A percentile compares a stretch with the other conserved stretches of the same genome.
These are phyloP conservation scores for Epinephelus lanceolatus DNA, from an alignment of 2,113 vertebrate genomes.

Conservation along the genomic window DNA sequence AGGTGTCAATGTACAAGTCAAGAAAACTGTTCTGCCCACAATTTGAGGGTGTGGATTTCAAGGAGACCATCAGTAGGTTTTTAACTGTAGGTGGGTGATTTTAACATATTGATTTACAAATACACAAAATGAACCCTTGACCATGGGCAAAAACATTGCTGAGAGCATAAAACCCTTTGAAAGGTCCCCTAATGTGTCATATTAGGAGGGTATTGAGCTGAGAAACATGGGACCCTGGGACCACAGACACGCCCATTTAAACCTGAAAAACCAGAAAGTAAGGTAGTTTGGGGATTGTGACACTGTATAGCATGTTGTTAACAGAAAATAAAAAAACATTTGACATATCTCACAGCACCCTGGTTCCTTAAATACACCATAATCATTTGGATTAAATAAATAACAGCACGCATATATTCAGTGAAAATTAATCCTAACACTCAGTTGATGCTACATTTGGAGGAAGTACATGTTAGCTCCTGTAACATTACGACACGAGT, in stretches of 20 bases:
- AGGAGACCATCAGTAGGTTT: no score
- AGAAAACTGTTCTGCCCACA: no score
- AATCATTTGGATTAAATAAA: not conserved
- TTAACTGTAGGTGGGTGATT: no score
- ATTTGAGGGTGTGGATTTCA: no score
- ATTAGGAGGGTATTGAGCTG: no score
- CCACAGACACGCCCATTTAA: not conserved
- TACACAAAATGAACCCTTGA: no score
- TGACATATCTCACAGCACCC: not conserved
- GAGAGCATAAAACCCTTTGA: no score
- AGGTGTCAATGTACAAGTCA: no score
- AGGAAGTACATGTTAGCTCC: not conserved
- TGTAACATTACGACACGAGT: not conserved
- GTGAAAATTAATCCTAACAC: not conserved
- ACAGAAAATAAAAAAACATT: not conserved
- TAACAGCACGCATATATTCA: not conserved
- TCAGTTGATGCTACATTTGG: not conserved
- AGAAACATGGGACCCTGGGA: no score
- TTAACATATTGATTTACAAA: no score
- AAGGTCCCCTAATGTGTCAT: no score
- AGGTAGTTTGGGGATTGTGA: not conserved
- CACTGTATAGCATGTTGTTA: not conserved
- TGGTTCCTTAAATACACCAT: not conserved
- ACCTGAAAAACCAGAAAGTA: not conserved
- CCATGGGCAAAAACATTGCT: no score